Base-by-base conservation (phyloP, 2,888 invertebrate species). In the Pachydiplax longipennis region DNA sequence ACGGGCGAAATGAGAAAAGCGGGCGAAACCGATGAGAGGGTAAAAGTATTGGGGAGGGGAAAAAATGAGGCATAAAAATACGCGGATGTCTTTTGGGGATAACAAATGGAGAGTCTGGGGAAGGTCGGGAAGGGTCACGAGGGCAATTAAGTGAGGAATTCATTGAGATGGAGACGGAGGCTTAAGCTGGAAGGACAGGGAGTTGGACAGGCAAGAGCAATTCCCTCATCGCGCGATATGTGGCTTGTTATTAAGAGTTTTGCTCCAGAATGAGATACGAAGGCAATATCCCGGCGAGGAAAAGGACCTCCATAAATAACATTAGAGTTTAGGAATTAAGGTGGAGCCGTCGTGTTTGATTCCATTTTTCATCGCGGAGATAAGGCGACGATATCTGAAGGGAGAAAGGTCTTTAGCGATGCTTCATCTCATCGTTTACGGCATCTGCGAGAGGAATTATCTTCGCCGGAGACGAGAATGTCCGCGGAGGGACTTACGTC, bases 121-220 rank as follows among this genome's bases (percentile, higher is more conserved):
- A 65, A 61, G 61, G 61, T 61, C 18, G 22, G n/a, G 10, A 13
- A 25, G 48, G 53, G 53, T 82, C 82, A 31, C n/a, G 82, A 53
- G 82, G 82, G 53, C 82, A 82, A 82, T 82, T 82, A 82, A 82
- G 82, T 82, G 13, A 82, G 82, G 82, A 82, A 82, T 82, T 82
- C 82, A 82, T 82, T 82, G 82, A n/a, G 22, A 48, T 5, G 82
- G 48, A 4, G 40, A 18, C 83, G 31, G 22, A 22, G 53, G 83
- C 13, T 35, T 81, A 83, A 53, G 83, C 31, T 18, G 81, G 53
- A 83, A 31, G 58, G 83, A 22, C 53, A 31, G 5, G 53, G 18
- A 48, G 44, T 82, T 1, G 25, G 53, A 65, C 65, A 65, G 65
- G 25, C n/a, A 65, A n/a, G 13, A 65, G 65, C 25, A 65, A 65